These are phyloP conservation scores for Coremacera marginata DNA, from an alignment of 2,888 invertebrate species.

Conservation along the genomic window DNA sequence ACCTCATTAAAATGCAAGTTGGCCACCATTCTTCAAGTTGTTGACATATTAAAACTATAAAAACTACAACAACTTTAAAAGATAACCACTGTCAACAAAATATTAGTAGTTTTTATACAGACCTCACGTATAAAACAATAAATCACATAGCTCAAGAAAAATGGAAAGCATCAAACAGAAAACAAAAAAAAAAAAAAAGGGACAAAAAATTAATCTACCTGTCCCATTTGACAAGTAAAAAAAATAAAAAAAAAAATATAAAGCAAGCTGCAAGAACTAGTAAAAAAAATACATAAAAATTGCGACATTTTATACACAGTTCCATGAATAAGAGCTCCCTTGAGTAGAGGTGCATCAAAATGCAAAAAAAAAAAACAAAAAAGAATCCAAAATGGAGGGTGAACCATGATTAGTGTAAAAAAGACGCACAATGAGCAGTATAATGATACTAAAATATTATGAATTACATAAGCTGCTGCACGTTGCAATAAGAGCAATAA, in stretches of 20 bases:
- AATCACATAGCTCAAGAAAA: background rate
- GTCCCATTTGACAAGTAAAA: background rate
- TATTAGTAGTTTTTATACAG: conserved; percentile 11
- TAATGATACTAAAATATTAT: no score
- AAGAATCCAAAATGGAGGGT: background rate
- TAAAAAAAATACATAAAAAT: background rate
- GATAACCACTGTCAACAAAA: conserved; percentile 18
- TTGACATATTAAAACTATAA: no score
- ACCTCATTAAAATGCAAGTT: no score
- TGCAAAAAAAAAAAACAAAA: background rate
- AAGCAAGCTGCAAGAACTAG: background rate
- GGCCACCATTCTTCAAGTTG: no score
- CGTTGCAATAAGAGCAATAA: no score
- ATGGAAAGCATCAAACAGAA: background rate
- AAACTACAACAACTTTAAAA: background rate
- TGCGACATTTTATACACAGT: background rate
- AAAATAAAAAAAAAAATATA: conserved; percentile 9
- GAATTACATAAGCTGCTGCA: no score
- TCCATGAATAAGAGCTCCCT: background rate
- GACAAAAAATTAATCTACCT: background rate
- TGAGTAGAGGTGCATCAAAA: background rate
- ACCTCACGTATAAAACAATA: background rate
- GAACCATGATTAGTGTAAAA: no score
- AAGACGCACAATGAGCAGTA: no score
- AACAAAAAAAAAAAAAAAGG: background rate